These are phyloP conservation scores for Pollenia labialis DNA, from an alignment of 2,888 invertebrate species.

Conservation along the genomic window DNA sequence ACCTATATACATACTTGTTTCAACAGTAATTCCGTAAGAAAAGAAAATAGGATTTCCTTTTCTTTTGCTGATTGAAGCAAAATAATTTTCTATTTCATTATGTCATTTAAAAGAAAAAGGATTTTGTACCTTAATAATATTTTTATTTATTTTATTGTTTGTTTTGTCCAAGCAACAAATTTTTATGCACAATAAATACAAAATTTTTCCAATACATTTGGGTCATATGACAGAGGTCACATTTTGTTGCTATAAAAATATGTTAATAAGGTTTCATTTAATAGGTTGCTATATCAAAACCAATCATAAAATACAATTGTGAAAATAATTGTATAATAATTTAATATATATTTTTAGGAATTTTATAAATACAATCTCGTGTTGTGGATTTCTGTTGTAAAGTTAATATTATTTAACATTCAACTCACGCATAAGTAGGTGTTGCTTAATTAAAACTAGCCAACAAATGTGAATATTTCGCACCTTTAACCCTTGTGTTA, in stretches of 20 bases:
- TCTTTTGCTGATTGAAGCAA: slow-evolving; percentile 43
- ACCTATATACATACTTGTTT: not conserved
- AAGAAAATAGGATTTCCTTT: not conserved
- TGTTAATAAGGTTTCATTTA: slow-evolving; percentile 1
- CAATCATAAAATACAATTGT: not conserved
- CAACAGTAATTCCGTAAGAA: not conserved
- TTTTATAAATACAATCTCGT: not conserved
- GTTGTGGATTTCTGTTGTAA: too few relatives aligned
- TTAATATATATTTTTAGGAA: not conserved
- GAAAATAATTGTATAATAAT: not conserved
- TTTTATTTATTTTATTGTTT: not conserved
- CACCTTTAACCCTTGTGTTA: too few relatives aligned
- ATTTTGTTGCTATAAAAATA: not conserved
- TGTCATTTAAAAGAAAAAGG: slow-evolving; percentile 23
- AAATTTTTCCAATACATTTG: not conserved
- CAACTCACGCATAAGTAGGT: too few relatives aligned
- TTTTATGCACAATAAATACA: not conserved
- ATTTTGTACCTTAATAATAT: slow-evolving; percentile 17
- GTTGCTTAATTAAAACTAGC: too few relatives aligned
- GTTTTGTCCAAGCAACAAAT: not conserved
- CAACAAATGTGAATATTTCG: too few relatives aligned
- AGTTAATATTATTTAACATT: too few relatives aligned
- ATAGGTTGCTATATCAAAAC: not conserved
- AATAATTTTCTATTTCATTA: slow-evolving; percentile 47
- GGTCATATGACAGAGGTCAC: slow-evolving; percentile 7